A percentile compares a stretch with the other conserved stretches of the same genome.
Evolutionary conservation across 2,113 vertebrate genomes (phyloP).

Genomic region (Emydocephalus ijimae): DNA sequence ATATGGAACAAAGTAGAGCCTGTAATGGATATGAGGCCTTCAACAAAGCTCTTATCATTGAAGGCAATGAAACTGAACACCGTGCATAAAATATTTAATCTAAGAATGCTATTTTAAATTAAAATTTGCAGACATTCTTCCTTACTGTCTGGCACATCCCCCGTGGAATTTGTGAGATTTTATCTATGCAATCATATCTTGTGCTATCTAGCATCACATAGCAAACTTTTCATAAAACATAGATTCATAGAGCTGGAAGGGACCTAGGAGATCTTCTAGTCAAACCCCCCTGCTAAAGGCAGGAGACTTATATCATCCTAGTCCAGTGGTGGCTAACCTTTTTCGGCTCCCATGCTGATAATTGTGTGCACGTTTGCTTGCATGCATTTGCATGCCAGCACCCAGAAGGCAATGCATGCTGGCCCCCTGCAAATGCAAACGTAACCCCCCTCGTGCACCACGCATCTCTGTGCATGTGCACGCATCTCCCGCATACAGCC

Average conservation of each 20-base stretch:
- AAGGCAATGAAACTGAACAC: not conserved
- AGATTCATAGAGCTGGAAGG: not conserved
- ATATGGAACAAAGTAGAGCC: not conserved
- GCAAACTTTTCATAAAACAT: not conserved
- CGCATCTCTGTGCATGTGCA: no score
- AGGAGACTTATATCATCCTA: not conserved
- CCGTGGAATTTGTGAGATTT: not conserved
- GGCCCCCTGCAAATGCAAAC: no score
- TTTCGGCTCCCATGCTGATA: no score
- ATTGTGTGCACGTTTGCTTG: no score
- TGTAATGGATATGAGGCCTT: not conserved
- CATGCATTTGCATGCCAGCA: no score
- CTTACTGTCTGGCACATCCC: not conserved
- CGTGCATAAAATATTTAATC: not conserved
- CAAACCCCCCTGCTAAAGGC: not conserved
- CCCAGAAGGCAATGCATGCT: no score
- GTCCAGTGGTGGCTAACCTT: no score
- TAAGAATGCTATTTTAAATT: not conserved
- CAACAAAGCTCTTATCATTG: not conserved
- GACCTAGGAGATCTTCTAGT: not conserved
- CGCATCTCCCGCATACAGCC: no score
- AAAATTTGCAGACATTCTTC: not conserved
- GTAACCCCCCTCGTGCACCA: no score
- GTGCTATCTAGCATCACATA: not conserved
- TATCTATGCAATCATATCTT: not conserved